Evolutionary conservation across 2,113 vertebrate genomes (phyloP).

Genomic region (Mustela lutreola): DNA sequence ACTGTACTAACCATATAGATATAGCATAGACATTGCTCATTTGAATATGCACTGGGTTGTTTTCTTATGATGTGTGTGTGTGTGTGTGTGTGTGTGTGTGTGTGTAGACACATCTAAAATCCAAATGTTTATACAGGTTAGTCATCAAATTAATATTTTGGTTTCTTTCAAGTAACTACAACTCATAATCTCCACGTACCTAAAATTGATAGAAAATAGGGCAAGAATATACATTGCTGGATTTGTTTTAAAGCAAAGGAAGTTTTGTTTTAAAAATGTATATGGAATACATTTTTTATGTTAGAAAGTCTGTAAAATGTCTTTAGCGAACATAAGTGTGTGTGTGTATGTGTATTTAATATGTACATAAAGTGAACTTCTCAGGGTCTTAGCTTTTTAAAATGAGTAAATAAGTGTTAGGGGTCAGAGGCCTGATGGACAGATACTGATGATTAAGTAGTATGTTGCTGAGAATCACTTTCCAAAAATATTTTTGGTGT

Average conservation of each 20-base stretch:
- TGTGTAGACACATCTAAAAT: background rate
- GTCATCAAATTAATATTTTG: background rate
- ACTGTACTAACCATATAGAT: background rate
- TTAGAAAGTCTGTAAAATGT: background rate
- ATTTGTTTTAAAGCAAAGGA: background rate
- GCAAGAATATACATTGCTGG: background rate
- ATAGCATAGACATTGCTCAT: background rate
- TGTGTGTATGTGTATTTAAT: background rate
- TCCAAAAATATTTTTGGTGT: background rate
- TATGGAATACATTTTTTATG: background rate
- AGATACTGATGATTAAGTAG: background rate
- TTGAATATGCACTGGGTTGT: background rate
- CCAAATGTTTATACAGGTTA: background rate
- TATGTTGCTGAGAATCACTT: background rate
- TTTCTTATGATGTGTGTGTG: background rate
- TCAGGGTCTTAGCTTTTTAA: background rate
- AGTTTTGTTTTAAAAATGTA: background rate
- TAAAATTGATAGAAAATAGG: background rate
- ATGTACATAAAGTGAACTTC: background rate
- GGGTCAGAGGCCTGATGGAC: background rate
- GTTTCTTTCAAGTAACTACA: background rate
- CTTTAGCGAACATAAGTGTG: background rate
- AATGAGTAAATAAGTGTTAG: slow-evolving; percentile 2
- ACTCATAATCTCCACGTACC: background rate
- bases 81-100: background rate